Conservation (phyloP, 64 coral and sea anemone species). For the Montipora capricornis region DNA sequence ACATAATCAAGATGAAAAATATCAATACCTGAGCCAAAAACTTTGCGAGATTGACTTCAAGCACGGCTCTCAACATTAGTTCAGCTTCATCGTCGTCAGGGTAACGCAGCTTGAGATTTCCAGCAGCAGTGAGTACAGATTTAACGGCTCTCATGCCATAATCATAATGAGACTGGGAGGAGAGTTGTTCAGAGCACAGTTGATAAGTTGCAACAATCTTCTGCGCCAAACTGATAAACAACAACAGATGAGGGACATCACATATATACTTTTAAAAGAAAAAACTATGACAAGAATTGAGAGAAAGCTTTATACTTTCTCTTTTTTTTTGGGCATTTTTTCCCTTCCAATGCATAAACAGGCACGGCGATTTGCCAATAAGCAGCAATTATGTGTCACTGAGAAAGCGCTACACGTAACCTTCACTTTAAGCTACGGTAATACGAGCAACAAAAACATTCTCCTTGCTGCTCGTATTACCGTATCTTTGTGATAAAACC, state of each 20-base stretch:
- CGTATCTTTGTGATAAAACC: too few relatives aligned
- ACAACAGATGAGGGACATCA: not conserved
- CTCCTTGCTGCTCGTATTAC: too few relatives aligned
- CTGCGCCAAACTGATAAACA: conserved; percentile 85
- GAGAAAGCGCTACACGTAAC: too few relatives aligned
- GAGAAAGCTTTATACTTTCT: too few relatives aligned
- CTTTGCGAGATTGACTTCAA: conserved; percentile 98
- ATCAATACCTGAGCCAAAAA: conserved; percentile 92
- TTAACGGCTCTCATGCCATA: conserved; percentile 99
- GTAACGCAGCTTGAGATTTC: conserved; percentile 94
- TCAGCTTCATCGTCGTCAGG: conserved; percentile 96
- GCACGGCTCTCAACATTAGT: conserved; percentile 94
- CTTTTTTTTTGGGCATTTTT: too few relatives aligned
- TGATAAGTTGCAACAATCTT: conserved; percentile 98
- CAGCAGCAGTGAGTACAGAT: conserved; percentile 97
- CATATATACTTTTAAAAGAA: not conserved
- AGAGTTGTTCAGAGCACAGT: conserved; percentile 98
- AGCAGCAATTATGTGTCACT: too few relatives aligned
- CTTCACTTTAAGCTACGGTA: too few relatives aligned
- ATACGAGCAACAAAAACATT: too few relatives aligned
- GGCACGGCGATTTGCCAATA: too few relatives aligned
- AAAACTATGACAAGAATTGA: too few relatives aligned
- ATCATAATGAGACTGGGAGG: conserved; percentile 99
- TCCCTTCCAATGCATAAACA: too few relatives aligned
- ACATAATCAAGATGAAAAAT: not conserved